A percentile compares a stretch with the other conserved stretches of the same genome.
phyloP scores from a whole-genome alignment of 2,888 invertebrate genomes.

The Amitus sp. region DNA sequence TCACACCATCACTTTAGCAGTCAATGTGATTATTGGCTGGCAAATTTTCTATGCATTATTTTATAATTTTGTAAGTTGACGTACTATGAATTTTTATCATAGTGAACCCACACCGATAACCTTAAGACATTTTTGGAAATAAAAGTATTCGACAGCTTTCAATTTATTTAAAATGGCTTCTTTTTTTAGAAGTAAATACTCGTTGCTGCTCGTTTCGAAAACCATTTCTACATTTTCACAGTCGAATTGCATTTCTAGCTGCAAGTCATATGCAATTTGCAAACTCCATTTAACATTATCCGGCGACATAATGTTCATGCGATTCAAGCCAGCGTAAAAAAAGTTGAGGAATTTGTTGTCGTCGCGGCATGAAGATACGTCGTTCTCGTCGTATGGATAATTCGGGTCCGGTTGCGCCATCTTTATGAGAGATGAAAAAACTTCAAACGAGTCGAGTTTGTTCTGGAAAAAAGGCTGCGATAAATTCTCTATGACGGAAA shows the following conservation, averaged over 20 bases:
- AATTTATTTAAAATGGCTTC: not conserved
- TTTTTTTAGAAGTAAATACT: not conserved
- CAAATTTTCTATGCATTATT: not conserved
- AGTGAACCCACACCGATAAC: not conserved
- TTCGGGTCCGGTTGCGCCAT: not conserved
- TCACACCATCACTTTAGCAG: not conserved
- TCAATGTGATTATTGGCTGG: not conserved
- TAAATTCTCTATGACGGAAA: too few species aligned
- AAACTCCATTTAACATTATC: not conserved
- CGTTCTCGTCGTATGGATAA: slow-evolving; percentile 14
- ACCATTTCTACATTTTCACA: not conserved
- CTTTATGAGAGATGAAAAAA: not conserved
- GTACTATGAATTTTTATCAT: not conserved
- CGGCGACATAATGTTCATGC: not conserved
- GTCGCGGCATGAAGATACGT: slow-evolving; percentile 15
- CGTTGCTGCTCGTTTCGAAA: not conserved
- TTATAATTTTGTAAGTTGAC: slow-evolving; percentile 5
- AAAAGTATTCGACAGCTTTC: not conserved
- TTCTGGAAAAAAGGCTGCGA: too few species aligned
- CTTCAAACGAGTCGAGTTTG: too few species aligned
- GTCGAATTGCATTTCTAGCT: not conserved
- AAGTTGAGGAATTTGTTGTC: slow-evolving; percentile 7
- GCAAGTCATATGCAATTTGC: not conserved
- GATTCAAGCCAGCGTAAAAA: not conserved
- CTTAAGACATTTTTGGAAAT: slow-evolving; percentile 1